Base-by-base conservation (phyloP, 2,888 invertebrate genomes). In the Tipula vernalis region DNA sequence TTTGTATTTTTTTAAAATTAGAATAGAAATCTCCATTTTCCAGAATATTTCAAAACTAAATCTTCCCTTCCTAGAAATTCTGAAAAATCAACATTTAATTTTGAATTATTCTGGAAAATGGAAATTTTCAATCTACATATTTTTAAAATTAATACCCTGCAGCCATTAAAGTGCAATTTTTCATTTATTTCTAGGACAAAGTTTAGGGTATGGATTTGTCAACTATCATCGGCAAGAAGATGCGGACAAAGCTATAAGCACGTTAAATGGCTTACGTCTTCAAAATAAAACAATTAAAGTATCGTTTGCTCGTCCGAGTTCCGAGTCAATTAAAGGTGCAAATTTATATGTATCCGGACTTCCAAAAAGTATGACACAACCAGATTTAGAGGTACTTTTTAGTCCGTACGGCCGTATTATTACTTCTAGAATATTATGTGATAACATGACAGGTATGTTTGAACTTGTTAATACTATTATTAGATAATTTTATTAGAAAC, bases 261-360 rank as follows among this genome's bases (percentile, higher is more conserved):
- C 98, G 87, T 94, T 99, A 90, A 99, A 99, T 93, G 99, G 99
- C 89, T 95, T 99, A 89, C 95, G 99, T 89, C 94, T 99, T 89
- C 99, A 99, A 93, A 99, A 99, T 93, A 99, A 99, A 95, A 99
- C 99, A 87, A 99, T 99, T 91, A 99, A 99, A 96, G 98, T 91
- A 89, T 98, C 98, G 89, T 96, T 96, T 92, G 98, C 98, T 89
- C 95, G 98, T 91, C 98, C 98, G 89, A 97, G 97, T 93, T 97
- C 97, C 91, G 98, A 98, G 93, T 96, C 96, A 89, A 98, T 98
- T 91, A 98, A 98, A 93, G 98, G 98, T 90, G 98, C 98, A 89
- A 98, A 98, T 92, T 93, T 98, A 88, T 98, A 98, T 92, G 98
- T 98, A 89, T 97, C 97, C 90, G 98, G 98, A 89, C 94, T 98